Evolutionary conservation across 2,113 vertebrate genomes (phyloP).

Genomic region (Phoxinus phoxinus): DNA sequence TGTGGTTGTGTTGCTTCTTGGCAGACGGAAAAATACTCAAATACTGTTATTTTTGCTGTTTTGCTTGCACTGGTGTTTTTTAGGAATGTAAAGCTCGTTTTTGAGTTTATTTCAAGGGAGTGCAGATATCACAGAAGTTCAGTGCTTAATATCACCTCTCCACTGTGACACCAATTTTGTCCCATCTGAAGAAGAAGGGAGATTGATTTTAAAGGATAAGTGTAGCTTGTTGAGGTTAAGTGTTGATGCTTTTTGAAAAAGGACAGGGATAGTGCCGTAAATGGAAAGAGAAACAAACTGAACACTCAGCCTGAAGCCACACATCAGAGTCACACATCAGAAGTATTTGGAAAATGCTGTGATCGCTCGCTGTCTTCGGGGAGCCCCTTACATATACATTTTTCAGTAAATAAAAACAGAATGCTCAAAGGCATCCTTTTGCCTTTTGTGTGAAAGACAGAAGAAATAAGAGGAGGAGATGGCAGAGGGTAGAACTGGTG

Average conservation of each 20-base stretch:
- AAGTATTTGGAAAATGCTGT: constrained; percentile 54
- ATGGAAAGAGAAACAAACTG: constrained; percentile 50
- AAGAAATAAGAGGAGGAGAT: background rate
- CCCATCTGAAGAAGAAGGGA: background rate
- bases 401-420: constrained; percentile 64
- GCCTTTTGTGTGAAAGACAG: background rate
- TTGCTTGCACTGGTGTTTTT: background rate
- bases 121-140: background rate
- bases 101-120: background rate
- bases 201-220: constrained; percentile 34
- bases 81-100: background rate
- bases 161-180: background rate
- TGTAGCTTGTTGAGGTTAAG: constrained; percentile 4
- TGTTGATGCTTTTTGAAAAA: constrained; percentile 14
- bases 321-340: constrained; percentile 58
- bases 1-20: background rate
- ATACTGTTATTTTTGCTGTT: background rate
- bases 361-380: constrained; percentile 61
- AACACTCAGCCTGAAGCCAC: constrained; percentile 41
- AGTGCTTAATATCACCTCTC: constrained; percentile 15
- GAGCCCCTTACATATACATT: constrained; percentile 63
- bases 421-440: constrained; percentile 41
- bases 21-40: background rate
- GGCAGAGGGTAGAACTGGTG: background rate
- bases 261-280: constrained; percentile 15